Evolutionary conservation across 35 echinoderm and acorn worm genomes (phyloP).

Genomic region (Ophioderma brevispina): DNA sequence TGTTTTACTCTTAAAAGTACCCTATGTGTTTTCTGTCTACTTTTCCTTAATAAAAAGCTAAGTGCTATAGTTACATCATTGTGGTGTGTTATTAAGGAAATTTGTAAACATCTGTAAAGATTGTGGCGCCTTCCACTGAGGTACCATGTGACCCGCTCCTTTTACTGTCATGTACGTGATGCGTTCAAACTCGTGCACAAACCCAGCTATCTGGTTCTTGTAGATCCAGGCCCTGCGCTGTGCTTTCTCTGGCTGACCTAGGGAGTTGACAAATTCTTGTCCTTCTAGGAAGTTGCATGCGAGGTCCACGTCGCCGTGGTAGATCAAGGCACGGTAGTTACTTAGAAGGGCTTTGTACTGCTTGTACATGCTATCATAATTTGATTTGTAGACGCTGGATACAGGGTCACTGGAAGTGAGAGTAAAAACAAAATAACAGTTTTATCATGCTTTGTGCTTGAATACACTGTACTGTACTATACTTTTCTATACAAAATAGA

Average conservation of each 20-base stretch:
- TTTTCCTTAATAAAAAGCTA: too few species aligned
- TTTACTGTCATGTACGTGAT: constrained; percentile 89
- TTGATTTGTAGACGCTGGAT: constrained; percentile 43
- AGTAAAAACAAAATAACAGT: not conserved
- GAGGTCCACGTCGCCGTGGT: constrained; percentile 92
- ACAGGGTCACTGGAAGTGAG: not conserved
- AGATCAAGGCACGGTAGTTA: constrained; percentile 70
- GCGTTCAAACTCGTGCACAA: constrained; percentile 65
- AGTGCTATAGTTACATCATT: too few species aligned
- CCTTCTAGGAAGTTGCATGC: constrained; percentile 78
- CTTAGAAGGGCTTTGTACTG: constrained; percentile 59
- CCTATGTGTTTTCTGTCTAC: too few species aligned
- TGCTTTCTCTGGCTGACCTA: constrained; percentile 21
- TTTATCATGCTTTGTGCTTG: too few species aligned
- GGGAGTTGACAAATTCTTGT: constrained; percentile 63
- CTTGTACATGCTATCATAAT: constrained; percentile 52
- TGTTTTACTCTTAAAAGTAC: too few species aligned
- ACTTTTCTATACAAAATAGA: too few species aligned
- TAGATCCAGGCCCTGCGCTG: constrained; percentile 64
- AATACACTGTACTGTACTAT: too few species aligned
- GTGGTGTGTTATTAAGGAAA: constrained; percentile 75
- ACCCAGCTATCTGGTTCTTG: constrained; percentile 82
- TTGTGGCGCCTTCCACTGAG: constrained; percentile 76
- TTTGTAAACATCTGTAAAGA: constrained; percentile 89
- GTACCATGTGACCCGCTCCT: constrained; percentile 92